A percentile compares a stretch with the other conserved stretches of the same genome.
Evolutionary conservation across 2,113 vertebrate genomes (phyloP).

Genomic region (Sorex fumeus): DNA sequence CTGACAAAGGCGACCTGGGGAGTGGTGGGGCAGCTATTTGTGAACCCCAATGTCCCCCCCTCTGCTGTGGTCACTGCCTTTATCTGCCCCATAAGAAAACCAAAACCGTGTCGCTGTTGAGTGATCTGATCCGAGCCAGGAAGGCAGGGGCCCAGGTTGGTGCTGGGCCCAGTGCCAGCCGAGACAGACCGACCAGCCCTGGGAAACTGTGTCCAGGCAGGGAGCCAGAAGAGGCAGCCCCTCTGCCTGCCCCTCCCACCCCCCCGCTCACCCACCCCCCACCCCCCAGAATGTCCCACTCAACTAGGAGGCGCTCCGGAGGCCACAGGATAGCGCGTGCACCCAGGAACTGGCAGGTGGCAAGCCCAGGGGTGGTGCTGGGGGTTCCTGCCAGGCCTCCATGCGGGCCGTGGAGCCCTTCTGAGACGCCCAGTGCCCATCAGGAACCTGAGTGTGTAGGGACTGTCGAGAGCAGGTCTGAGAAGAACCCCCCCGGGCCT

Average conservation of each 20-base stretch:
- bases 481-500: no score
- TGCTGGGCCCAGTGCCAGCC: neutral
- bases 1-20: conserved; percentile 71
- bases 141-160: conserved; percentile 34
- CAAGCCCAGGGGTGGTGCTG: no score
- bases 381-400: no score
- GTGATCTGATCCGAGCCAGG: neutral
- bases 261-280: no score
- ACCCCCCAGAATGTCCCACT: no score
- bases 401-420: neutral
- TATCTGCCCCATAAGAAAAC: conserved; percentile 80
- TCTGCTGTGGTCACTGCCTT: conserved; percentile 48
- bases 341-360: neutral
- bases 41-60: neutral
- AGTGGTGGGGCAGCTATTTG: conserved; percentile 64
- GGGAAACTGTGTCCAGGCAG: neutral
- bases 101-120: conserved; percentile 66
- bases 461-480: no score
- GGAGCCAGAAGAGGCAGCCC: neutral
- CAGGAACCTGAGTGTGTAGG: neutral
- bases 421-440: no score
- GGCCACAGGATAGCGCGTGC: neutral
- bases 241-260: accelerated
- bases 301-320: neutral
- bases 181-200: neutral